Base-by-base conservation (phyloP, 1,140 invertebrate genomes). In the Diprion similis region DNA sequence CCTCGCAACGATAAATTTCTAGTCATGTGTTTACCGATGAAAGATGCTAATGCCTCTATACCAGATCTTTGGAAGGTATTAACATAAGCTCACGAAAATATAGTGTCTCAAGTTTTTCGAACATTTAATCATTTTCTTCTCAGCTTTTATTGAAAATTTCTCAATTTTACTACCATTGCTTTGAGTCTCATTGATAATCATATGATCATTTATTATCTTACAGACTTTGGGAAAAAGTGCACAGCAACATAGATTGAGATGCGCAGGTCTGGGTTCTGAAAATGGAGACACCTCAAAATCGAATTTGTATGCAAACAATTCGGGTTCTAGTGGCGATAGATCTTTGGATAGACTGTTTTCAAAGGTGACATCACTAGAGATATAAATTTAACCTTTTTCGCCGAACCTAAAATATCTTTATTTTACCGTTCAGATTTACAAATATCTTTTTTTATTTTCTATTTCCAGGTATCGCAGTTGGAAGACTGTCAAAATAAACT, bases 1-100 rank as follows among this genome's bases (percentile, higher is more conserved):
- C 84, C 90, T 8, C 89, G 90, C 75, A 84, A 83, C 75, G 93
- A 94, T 80, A 93, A 92, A 84, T 94, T 94, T 85, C 87, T 94
- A 51, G 88, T 94, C 37, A 92, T 94, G 90, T 91, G 91, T 78
- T 89, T 92, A 79, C 87, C 90, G 17, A 79, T 92, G 18, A 89
- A 89, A 11, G 82, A 88, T 70, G 79, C 83, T 10, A 86, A 89
- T 71, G 77, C 88, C 65, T 82, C 86, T 13, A 74, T 82, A 66
- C 80, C 87, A 70, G 90, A 92, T 79, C 79, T 92, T 59, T 94
- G 92, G 92, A 93, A 92, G 89, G 91, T 92, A 87, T 77, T 66
- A 67, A 69, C 6, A 37, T 37, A 37, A 37, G 24, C 24, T 37
- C 24, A 37, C 24, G 24, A 65, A 37, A 71, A 59, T 13, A 45